phyloP scores from a whole-genome alignment of 1,140 invertebrate genomes.

The Pogonognathellus flavescens region DNA sequence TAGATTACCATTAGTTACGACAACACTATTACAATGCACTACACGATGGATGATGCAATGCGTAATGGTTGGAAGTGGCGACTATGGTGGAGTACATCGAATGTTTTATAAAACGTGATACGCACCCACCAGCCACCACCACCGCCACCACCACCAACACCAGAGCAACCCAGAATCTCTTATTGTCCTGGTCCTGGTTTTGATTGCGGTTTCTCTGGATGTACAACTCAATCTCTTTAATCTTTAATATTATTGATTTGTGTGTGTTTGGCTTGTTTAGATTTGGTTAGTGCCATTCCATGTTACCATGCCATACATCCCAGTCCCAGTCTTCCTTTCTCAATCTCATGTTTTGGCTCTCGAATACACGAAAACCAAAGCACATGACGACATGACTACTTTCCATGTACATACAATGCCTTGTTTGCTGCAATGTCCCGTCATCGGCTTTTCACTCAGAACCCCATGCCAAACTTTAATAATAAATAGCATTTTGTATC shows the following conservation, averaged over 20 bases:
- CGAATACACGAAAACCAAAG: too few relatives aligned
- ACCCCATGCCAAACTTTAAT: too few relatives aligned
- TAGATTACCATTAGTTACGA: neutral
- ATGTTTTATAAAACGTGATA: neutral
- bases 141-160: neutral
- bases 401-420: too few relatives aligned
- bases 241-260: constrained; percentile 18
- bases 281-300: too few relatives aligned
- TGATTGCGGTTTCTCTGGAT: constrained; percentile 11
- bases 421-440: too few relatives aligned
- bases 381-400: too few relatives aligned
- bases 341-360: too few relatives aligned
- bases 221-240: constrained; percentile 27
- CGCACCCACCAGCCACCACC: neutral
- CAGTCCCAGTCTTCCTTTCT: too few relatives aligned
- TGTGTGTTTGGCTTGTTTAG: too few relatives aligned
- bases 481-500: too few relatives aligned
- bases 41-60: neutral
- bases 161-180: neutral
- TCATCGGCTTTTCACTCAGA: too few relatives aligned
- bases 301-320: too few relatives aligned
- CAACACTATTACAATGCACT: neutral
- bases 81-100: neutral
- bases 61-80: neutral
- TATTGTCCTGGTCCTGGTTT: constrained; percentile 19